phyloP scores from a whole-genome alignment of 2,888 invertebrate genomes.

The Dorcus hopei region DNA sequence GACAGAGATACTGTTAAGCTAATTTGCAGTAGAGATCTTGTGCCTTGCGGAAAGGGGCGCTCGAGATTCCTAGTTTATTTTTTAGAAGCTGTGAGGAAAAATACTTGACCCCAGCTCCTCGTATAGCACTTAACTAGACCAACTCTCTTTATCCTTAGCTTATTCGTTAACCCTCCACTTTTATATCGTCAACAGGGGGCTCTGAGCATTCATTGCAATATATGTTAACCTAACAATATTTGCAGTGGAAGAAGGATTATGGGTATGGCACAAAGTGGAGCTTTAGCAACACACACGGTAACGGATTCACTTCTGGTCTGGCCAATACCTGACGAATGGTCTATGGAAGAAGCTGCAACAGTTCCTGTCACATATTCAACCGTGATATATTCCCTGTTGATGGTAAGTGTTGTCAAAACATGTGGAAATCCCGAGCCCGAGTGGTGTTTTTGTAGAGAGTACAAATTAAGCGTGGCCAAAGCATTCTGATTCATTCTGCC shows the following conservation, averaged over 20 bases:
- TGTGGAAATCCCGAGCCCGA: neutral
- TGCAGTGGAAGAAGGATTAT: conserved; percentile 61
- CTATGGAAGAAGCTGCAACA: conserved; percentile 70
- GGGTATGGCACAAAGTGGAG: conserved; percentile 59
- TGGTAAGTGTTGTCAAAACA: conserved; percentile 29
- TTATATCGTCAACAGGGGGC: too few species aligned
- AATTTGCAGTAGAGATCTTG: too few species aligned
- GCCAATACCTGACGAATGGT: conserved; percentile 70
- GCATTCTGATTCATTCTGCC: conserved; percentile 56
- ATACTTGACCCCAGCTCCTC: too few species aligned
- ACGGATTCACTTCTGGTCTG: conserved; percentile 57
- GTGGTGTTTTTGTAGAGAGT: conserved; percentile 8
- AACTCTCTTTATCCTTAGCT: too few species aligned
- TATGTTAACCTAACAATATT: neutral
- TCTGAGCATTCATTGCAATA: too few species aligned
- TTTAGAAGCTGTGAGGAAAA: too few species aligned
- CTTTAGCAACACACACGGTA: conserved; percentile 60
- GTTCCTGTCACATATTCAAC: conserved; percentile 71
- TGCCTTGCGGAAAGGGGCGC: too few species aligned
- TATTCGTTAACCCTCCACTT: too few species aligned
- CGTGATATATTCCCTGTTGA: conserved; percentile 52
- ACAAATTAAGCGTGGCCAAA: conserved; percentile 35
- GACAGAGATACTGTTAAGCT: too few species aligned
- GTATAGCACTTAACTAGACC: too few species aligned
- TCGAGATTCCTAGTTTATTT: too few species aligned